Conservation (phyloP, 1,140 invertebrate genomes). For the Plodia interpunctella region DNA sequence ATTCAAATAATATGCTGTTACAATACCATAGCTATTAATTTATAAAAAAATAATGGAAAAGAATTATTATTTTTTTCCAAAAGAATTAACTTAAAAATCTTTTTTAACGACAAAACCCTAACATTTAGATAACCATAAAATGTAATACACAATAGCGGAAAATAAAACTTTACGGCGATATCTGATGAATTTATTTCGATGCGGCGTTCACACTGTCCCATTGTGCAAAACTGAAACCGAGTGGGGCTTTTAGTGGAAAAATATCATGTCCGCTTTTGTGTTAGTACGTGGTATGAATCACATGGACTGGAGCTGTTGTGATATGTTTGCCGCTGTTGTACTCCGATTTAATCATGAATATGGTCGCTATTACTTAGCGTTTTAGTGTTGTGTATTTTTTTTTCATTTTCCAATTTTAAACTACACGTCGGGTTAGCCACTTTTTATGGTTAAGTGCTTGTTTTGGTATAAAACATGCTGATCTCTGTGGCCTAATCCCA, state of each 20-base stretch:
- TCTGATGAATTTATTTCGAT: constrained; percentile 2
- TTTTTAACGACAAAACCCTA: too few relatives aligned
- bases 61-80: too few relatives aligned
- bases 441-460: too few relatives aligned
- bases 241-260: constrained; percentile 24
- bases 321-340: constrained; percentile 6
- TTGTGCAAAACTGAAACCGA: constrained; percentile 18
- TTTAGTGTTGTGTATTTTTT: neutral
- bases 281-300: constrained; percentile 10
- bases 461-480: too few relatives aligned
- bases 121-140: too few relatives aligned
- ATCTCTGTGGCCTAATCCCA: too few relatives aligned
- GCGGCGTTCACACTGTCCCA: constrained; percentile 1
- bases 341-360: constrained; percentile 3
- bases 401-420: constrained; percentile 5
- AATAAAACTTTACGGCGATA: neutral
- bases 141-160: neutral
- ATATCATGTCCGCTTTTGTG: constrained; percentile 23
- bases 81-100: too few relatives aligned
- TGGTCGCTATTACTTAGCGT: neutral
- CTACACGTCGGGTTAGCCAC: too few relatives aligned
- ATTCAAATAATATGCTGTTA: too few relatives aligned
- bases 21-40: too few relatives aligned
- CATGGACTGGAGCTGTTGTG: neutral
- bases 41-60: too few relatives aligned